phyloP scores from a whole-genome alignment of 2,113 vertebrate genomes.

The Elephantulus edwardii region DNA sequence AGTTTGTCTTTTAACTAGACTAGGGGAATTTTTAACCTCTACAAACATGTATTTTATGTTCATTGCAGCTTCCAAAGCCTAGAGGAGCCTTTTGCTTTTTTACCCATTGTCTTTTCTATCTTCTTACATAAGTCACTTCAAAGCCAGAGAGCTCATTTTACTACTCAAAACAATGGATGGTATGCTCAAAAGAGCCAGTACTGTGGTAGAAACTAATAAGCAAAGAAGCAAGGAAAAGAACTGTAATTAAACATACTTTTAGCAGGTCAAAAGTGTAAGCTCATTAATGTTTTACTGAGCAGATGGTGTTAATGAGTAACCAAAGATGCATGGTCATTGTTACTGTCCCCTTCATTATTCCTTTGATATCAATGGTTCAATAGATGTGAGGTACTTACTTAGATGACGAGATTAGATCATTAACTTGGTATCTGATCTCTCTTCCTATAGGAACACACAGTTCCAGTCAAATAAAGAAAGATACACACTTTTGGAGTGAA shows the following conservation, averaged over 20 bases:
- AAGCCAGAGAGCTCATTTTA: constrained; percentile 32
- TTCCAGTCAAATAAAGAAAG: neutral
- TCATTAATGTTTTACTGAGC: constrained; percentile 61
- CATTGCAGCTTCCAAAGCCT: neutral
- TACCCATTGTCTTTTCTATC: neutral
- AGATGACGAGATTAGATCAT: constrained; percentile 16
- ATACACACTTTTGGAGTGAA: neutral
- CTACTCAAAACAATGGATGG: neutral
- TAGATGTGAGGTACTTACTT: neutral
- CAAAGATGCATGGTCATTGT: constrained; percentile 14
- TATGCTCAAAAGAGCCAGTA: constrained; percentile 34
- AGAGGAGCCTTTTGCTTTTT: constrained; percentile 14
- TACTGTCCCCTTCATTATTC: neutral
- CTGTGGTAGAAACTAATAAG: constrained; percentile 15
- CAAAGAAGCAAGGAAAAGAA: constrained; percentile 29
- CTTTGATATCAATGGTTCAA: constrained; percentile 35
- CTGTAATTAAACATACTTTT: constrained; percentile 54
- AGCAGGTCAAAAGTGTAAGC: constrained; percentile 54
- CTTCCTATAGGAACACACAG: neutral
- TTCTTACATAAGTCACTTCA: neutral
- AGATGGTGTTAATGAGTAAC: constrained; percentile 57
- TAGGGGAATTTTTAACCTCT: neutral
- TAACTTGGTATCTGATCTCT: neutral
- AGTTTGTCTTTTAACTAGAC: constrained; percentile 1
- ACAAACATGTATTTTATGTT: neutral